A percentile compares a stretch with the other conserved stretches of the same genome.
Evolutionary conservation across 2,888 invertebrate species (phyloP).

Genomic region (Dione juno): DNA sequence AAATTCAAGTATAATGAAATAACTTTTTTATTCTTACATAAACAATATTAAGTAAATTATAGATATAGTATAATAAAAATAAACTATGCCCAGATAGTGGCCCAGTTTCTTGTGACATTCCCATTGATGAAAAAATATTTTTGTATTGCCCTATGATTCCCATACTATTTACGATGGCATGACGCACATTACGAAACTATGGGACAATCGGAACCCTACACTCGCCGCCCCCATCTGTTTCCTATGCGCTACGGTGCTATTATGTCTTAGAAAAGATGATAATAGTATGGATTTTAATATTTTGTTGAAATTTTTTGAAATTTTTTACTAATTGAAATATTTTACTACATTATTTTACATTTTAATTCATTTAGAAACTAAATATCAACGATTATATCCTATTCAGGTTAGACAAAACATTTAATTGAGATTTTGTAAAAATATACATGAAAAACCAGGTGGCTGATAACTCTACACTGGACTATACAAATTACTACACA

Average conservation of each 20-base stretch:
- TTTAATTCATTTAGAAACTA: no score
- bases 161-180: slow-evolving; percentile 51
- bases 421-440: no score
- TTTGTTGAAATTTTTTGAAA: no score
- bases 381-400: no score
- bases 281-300: slow-evolving; percentile 57
- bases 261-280: slow-evolving; percentile 56
- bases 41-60: neutral
- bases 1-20: neutral
- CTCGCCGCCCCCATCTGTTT: slow-evolving; percentile 70
- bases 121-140: slow-evolving; percentile 9
- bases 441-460: no score
- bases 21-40: neutral
- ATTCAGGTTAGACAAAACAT: no score
- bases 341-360: no score
- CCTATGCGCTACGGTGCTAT: slow-evolving; percentile 55
- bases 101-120: neutral
- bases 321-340: no score
- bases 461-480: no score
- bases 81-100: neutral
- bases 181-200: slow-evolving; percentile 61
- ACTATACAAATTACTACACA: no score
- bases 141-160: slow-evolving; percentile 28
- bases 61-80: neutral
- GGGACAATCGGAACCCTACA: slow-evolving; percentile 67